phyloP scores from a whole-genome alignment of 1,140 invertebrate genomes.

The Pseudomyrmex gracilis region DNA sequence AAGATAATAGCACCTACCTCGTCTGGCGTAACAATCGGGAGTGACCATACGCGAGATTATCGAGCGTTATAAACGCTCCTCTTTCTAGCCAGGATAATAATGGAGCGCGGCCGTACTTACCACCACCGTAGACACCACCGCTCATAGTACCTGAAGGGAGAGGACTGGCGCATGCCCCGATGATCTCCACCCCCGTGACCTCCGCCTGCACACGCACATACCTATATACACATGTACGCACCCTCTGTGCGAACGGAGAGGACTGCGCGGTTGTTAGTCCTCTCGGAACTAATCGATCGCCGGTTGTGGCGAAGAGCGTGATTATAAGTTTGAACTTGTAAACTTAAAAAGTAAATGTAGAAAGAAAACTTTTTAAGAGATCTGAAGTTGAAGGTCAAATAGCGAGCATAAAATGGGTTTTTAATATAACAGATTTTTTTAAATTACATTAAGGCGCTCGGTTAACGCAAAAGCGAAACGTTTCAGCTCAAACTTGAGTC shows the following conservation, averaged over 20 bases:
- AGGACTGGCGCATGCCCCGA: conserved; percentile 73
- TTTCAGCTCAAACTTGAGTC: no score
- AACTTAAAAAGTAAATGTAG: no score
- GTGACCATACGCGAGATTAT: background rate
- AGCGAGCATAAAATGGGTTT: no score
- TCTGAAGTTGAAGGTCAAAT: background rate
- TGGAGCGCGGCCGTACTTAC: conserved; percentile 75
- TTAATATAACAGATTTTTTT: no score
- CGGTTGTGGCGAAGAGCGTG: background rate
- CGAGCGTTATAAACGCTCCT: background rate
- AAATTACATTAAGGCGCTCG: no score
- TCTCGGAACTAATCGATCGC: conserved; percentile 34
- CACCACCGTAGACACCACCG: conserved; percentile 85
- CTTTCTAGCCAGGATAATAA: conserved; percentile 52
- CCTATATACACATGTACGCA: background rate
- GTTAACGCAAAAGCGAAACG: no score
- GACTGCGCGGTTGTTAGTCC: background rate
- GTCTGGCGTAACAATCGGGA: conserved; percentile 83
- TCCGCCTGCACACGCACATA: background rate
- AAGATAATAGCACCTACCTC: conserved; percentile 93
- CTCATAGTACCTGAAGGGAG: conserved; percentile 82
- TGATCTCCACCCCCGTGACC: conserved; percentile 22
- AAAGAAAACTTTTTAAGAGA: no score
- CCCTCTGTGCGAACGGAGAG: conserved; percentile 11
- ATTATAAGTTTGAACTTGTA: background rate